Conservation (phyloP, 2,797 vertebrate genomes). For the Brotula barbata region DNA sequence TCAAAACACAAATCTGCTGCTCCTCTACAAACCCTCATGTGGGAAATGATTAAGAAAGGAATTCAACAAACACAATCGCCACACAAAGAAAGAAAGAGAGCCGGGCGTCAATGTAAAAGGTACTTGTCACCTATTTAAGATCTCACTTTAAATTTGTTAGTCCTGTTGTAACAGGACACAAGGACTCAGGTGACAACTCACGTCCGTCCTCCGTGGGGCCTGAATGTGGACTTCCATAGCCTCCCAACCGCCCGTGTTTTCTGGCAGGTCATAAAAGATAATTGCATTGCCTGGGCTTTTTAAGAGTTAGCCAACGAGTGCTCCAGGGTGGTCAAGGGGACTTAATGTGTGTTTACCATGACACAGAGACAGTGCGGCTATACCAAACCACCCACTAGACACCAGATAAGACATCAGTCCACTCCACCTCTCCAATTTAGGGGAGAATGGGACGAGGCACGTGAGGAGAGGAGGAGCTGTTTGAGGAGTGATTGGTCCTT, state of each 20-base stretch:
- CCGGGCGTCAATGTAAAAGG: background rate
- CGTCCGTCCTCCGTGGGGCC: conserved; percentile 33
- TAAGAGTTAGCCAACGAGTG: conserved; percentile 75
- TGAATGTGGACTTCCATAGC: conserved; percentile 53
- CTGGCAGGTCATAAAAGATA: conserved; percentile 85
- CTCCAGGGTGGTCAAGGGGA: conserved; percentile 75
- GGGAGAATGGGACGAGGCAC: conserved; percentile 19
- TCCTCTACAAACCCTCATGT: background rate
- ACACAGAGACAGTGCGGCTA: conserved; percentile 62
- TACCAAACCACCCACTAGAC: conserved; percentile 49
- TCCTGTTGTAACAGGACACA: conserved; percentile 31
- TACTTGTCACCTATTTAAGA: conserved; percentile 3
- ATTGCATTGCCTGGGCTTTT: conserved; percentile 81
- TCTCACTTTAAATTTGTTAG: conserved; percentile 11
- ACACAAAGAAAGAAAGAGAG: background rate
- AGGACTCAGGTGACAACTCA: conserved; percentile 46
- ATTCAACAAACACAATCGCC: conserved; percentile 6
- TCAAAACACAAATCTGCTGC: too few species aligned
- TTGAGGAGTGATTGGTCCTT: conserved; percentile 26
- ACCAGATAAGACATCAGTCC: conserved; percentile 59
- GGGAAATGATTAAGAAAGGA: conserved; percentile 2
- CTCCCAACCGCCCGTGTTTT: conserved; percentile 76
- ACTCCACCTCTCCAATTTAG: conserved; percentile 53
- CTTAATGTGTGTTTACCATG: conserved; percentile 66
- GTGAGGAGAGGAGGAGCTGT: conserved; percentile 11